Conservation (phyloP, 64 coral and sea anemone genomes). For the Montipora sp. region DNA sequence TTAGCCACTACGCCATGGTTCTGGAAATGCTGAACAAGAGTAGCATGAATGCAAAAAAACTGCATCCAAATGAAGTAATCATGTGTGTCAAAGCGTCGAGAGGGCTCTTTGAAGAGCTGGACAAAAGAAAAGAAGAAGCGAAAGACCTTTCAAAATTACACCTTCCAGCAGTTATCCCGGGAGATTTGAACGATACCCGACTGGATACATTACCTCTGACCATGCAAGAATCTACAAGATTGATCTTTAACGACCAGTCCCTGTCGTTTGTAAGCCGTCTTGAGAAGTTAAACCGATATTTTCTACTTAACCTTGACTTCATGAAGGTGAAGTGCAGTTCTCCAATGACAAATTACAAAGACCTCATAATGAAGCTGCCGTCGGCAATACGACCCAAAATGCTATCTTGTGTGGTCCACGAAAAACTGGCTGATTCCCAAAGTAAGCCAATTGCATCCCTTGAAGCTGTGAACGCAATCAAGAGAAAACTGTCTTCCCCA, state of each 20-base stretch:
- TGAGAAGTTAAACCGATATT: too few relatives aligned
- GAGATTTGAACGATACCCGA: not conserved
- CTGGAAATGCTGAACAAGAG: constrained; percentile 25
- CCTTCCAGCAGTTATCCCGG: constrained; percentile 31
- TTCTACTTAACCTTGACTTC: too few relatives aligned
- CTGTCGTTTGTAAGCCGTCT: too few relatives aligned
- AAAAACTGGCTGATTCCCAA: too few relatives aligned
- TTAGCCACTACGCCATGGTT: constrained; percentile 58
- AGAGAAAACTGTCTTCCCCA: constrained; percentile 28
- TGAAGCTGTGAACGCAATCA: not conserved
- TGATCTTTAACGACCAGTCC: constrained; percentile 67
- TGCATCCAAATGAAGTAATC: constrained; percentile 10
- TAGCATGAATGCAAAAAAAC: not conserved
- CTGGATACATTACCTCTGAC: not conserved
- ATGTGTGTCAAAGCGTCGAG: constrained; percentile 39
- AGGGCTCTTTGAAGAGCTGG: constrained; percentile 65
- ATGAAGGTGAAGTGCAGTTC: too few relatives aligned
- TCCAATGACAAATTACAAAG: too few relatives aligned
- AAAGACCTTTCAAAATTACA: not conserved
- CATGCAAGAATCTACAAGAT: constrained; percentile 27
- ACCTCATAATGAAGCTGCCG: too few relatives aligned
- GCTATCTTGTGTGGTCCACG: too few relatives aligned
- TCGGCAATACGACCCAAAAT: too few relatives aligned
- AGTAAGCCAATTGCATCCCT: too few relatives aligned
- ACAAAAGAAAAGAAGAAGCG: not conserved